These are phyloP conservation scores for Psammodynastes pulverulentus DNA, from an alignment of 2,113 vertebrate genomes.

Conservation along the genomic window DNA sequence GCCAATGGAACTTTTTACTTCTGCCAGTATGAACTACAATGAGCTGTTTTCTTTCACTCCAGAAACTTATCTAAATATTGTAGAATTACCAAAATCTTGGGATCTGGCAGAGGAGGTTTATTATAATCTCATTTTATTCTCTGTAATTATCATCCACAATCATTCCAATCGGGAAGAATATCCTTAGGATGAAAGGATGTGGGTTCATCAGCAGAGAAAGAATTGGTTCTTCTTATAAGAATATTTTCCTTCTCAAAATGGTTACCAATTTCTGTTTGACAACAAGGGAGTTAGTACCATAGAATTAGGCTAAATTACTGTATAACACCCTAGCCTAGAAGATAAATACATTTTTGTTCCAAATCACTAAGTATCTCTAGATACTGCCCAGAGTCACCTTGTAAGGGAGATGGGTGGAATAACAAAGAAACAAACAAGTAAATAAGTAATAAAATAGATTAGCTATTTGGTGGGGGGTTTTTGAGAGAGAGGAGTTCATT, in stretches of 20 bases:
- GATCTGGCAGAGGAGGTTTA: background rate
- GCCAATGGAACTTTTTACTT: background rate
- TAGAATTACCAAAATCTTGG: background rate
- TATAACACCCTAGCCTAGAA: background rate
- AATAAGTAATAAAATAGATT: background rate
- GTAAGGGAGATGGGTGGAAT: background rate
- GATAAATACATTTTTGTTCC: background rate
- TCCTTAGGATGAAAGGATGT: background rate
- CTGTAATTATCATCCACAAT: background rate
- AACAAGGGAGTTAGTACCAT: background rate
- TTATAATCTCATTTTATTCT: background rate
- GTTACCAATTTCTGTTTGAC: background rate
- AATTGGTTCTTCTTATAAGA: background rate
- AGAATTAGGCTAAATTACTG: background rate
- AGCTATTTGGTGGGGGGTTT: background rate
- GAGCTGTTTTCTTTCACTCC: background rate
- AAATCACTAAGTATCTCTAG: background rate
- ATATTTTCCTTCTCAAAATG: background rate
- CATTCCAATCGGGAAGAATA: background rate
- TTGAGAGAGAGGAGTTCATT: background rate
- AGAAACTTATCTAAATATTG: background rate
- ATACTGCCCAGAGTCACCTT: background rate
- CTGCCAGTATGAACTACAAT: background rate
- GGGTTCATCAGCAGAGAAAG: background rate
- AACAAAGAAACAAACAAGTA: background rate